These are phyloP conservation scores for Ophioninae sp. DNA, from an alignment of 2,888 invertebrate species.

Conservation along the genomic window DNA sequence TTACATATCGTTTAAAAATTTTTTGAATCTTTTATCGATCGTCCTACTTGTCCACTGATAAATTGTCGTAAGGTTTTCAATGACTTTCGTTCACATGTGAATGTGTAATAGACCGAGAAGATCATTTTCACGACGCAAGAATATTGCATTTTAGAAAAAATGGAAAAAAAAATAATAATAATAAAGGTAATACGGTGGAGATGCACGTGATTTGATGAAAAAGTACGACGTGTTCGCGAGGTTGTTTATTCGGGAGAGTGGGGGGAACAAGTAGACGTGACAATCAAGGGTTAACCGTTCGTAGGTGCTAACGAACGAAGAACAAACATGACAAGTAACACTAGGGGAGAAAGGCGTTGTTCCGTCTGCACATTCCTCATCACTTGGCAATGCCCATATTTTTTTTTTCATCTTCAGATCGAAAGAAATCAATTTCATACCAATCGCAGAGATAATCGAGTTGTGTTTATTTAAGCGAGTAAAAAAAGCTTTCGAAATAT, in stretches of 20 bases:
- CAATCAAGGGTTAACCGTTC: conserved; percentile 5
- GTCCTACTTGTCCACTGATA: too few species aligned
- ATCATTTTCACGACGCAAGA: too few species aligned
- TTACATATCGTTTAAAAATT: too few species aligned
- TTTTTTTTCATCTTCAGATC: neutral
- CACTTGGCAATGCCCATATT: conserved; percentile 2
- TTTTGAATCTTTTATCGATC: too few species aligned
- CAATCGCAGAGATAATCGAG: neutral
- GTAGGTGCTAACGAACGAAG: conserved; percentile 7
- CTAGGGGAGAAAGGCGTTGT: conserved; percentile 30
- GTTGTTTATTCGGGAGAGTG: conserved; percentile 31
- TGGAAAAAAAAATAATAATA: neutral
- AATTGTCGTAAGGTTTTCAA: too few species aligned
- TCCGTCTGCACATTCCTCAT: neutral
- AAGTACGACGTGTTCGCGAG: conserved; percentile 34
- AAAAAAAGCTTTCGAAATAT: neutral
- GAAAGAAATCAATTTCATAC: neutral
- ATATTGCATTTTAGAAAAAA: neutral
- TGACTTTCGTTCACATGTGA: too few species aligned
- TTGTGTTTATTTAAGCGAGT: neutral
- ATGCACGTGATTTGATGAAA: conserved; percentile 41
- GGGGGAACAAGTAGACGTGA: neutral
- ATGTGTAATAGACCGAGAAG: too few species aligned
- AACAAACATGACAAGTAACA: neutral
- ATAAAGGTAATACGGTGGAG: neutral